A percentile compares a stretch with the other conserved stretches of the same genome.
Conservation (phyloP, 2,113 vertebrate genomes). For the Ailurus styani region DNA sequence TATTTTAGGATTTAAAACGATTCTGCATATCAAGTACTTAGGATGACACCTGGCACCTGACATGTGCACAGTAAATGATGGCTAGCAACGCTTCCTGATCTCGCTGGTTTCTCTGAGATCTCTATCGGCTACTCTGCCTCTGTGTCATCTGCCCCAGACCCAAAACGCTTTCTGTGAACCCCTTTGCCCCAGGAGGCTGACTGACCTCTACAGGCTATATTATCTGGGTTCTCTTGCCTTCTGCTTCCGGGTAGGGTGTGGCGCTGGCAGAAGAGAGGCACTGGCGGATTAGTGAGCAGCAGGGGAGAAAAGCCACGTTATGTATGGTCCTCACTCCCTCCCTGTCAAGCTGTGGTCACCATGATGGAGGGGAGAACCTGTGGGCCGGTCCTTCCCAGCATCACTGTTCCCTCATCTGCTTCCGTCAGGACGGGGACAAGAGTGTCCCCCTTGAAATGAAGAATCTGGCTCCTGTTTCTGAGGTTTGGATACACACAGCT, state of each 20-base stretch:
- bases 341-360: not conserved
- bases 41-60: too few species aligned
- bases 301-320: not conserved
- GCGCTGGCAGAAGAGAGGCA: not conserved
- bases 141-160: not conserved
- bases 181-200: not conserved
- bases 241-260: not conserved
- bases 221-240: not conserved
- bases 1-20: not conserved
- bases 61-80: fast-evolving
- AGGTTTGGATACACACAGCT: not conserved
- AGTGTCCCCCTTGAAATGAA: not conserved
- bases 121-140: not conserved
- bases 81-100: not conserved
- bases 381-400: not conserved
- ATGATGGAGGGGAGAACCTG: too few species aligned
- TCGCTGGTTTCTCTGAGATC: not conserved
- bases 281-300: fast-evolving
- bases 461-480: not conserved
- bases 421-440: not conserved
- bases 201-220: not conserved
- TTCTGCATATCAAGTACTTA: not conserved
- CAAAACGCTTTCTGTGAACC: not conserved
- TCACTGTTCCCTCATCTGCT: not conserved
- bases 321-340: not conserved